Evolutionary conservation across 2,888 invertebrate genomes (phyloP), one percentile per base, ranked within the genome.

Genomic region (Cremastinae sp.): DNA sequence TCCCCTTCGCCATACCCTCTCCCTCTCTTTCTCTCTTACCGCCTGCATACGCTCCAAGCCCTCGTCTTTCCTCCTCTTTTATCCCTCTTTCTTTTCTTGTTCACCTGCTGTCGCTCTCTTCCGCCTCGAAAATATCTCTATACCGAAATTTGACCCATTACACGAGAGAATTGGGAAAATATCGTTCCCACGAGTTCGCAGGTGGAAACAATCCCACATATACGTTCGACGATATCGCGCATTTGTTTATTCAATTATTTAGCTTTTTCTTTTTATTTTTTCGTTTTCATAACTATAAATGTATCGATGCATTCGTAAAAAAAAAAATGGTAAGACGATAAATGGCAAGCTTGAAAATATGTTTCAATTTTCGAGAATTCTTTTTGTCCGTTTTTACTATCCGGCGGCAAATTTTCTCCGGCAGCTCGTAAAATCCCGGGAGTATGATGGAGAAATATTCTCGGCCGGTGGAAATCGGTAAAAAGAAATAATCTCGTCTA

Each of bases 31-130:
- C 41, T 36, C 61, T 61, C 5, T 68, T 22, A 18, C 12, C 41
- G 41, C 1, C 18, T 18, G 5, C 20, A 9, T 34, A 10, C 8
- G 28, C 36, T 18, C 34, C 34, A 4, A 20, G 28, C 10, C 58
- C 10, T n/a, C n/a, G 14, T 43, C 14, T 61, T 10, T 34, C 34
- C 66, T 68, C 53, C 36, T 22, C 53, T 34, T 22, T 45, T 53
- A 54, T 28, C 47, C 16, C 9, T 12, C 22, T 47, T 41, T 71
- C 34, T 28, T 71, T 69, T 61, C 49, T 65, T 61, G 53, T 70
- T 54, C 47, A 62, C 64, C 74, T 53, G 61, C 64, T 62, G 45
- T 53, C 61, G 71, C 61, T 70, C 65, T 54, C 59, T 65, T 43
- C 12, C 71, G 47, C 56, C 28, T 43, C 51, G 5, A 36, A 36